A percentile compares a stretch with the other conserved stretches of the same genome.
Evolutionary conservation across 2,113 vertebrate genomes (phyloP).

Genomic region (Marmota monax): DNA sequence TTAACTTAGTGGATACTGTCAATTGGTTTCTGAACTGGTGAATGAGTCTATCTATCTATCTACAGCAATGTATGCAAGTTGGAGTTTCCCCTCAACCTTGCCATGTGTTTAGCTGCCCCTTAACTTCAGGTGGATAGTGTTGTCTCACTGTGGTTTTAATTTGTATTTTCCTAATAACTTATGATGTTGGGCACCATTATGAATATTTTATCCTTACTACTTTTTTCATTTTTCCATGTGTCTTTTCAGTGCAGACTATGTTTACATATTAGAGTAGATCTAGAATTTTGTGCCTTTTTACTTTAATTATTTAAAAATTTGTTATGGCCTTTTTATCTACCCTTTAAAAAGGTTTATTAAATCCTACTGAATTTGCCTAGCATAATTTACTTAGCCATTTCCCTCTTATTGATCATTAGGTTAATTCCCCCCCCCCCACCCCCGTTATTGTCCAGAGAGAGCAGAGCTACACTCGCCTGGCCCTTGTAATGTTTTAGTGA

Average conservation of each 20-base stretch:
- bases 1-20: not conserved
- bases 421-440: not conserved
- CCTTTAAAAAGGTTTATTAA: constrained; percentile 7
- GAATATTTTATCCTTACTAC: not conserved
- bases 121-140: not conserved
- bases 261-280: not conserved
- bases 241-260: not conserved
- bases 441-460: not conserved
- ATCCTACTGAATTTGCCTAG: not conserved
- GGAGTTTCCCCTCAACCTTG: not conserved
- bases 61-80: not conserved
- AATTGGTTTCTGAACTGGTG: not conserved
- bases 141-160: not conserved
- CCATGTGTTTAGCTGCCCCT: not conserved
- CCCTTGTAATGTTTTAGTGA: not conserved
- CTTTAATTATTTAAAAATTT: not conserved
- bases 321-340: not conserved
- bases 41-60: not conserved
- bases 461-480: too few species aligned
- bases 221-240: constrained; percentile 10
- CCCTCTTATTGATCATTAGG: not conserved
- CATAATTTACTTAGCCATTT: not conserved
- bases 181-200: not conserved
- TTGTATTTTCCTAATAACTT: not conserved
- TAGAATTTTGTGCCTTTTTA: constrained; percentile 36